Base-by-base conservation (phyloP, 2,888 invertebrate species). In the Agrilus mali region DNA sequence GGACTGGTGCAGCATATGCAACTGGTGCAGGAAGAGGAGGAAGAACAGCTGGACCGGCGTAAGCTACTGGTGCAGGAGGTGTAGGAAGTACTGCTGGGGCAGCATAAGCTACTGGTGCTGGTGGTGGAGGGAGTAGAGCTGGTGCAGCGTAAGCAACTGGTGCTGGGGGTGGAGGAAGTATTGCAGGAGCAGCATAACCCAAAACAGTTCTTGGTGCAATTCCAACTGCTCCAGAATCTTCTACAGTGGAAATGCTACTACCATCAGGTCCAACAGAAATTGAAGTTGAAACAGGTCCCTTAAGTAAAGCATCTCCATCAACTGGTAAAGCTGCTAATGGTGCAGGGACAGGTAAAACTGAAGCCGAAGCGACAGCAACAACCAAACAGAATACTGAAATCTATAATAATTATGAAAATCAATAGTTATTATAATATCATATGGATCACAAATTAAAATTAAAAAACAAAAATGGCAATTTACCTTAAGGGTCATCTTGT, bases 161-260 rank as follows among this genome's bases (percentile, higher is more conserved):
- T 34, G 34, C 34, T 5, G 34, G 34, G 12, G 34, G 7, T 14
- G 16, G 10, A 2, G 16, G 14, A 33, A 33, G 7, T 3, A 14
- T 4, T 4, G 34, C n/a, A 5, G 60, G 56, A 31, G 57, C 58
- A 40, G 56, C 56, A 16, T 60, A 56, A 36, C 56, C 60, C 42
- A 61, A 61, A 42, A 63, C 59, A 17, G 60, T 55, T 42, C 55
- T 53, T 44, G 62, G 43, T 63, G 68, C n/a, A 61, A 64, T 47
- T 54, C 63, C 37, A 55, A 67, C 33, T 58, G 67, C 34, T 60
- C 71, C 46, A 68, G 65, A 49, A 64, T 60, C 1, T 65, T 69
- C 38, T 66, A 67, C 36, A 65, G 68, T 15, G 66, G 66, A 10
- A 66, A 67, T 33, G 67, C 69, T 15, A 67, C 67, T 36, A 59